Evolutionary conservation across 2,888 invertebrate species (phyloP), one percentile per base, ranked within the genome.

Genomic region (Drosophila quinaria): DNA sequence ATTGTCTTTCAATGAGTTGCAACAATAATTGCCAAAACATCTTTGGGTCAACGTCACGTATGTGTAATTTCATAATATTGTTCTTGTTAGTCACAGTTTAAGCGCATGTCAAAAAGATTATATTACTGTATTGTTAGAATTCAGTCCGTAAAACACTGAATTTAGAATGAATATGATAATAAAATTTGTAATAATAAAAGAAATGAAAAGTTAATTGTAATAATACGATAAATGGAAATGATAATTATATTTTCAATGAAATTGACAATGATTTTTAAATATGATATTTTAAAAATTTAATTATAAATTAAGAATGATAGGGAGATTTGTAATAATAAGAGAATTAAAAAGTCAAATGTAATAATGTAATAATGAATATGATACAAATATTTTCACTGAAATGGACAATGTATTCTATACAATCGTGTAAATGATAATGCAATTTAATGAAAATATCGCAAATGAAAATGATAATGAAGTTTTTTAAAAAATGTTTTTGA

Each of bases 1-100:
- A 69, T 65, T 69, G 64, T 58, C 60, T 55, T 50, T 41, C 68
- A 41, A 68, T 65, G 49, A 78, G 61, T 72, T 65, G 52, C 42
- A 55, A 37, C 47, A 69, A 47, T 63, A 39, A 61, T 33, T 47
- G 41, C 42, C 35, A 31, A 37, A 46, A 13, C 17, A 58, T 55
- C 55, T 39, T 47, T 29, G 35, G 25, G 22, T 15, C 47, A 47
- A 29, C 25, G 41, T 47, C 70, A 11, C 59, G 51, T 52, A 58
- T 58, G 29, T 13, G 59, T 41, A 52, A 56, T 46, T 31, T 33
- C n/a, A n/a, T 29, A 49, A 56, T 29, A 17, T 9, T 29, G 8
- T 8, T 17, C 13, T 3, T 33, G 22, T 35, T 35, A 9, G 19
- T 35, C 35, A 25, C 44, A 44, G 44, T 8, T 44, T 25, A 51